Evolutionary conservation across 2,113 vertebrate species (phyloP), one percentile per base, ranked within the genome.

Genomic region (Erpornis zantholeuca): DNA sequence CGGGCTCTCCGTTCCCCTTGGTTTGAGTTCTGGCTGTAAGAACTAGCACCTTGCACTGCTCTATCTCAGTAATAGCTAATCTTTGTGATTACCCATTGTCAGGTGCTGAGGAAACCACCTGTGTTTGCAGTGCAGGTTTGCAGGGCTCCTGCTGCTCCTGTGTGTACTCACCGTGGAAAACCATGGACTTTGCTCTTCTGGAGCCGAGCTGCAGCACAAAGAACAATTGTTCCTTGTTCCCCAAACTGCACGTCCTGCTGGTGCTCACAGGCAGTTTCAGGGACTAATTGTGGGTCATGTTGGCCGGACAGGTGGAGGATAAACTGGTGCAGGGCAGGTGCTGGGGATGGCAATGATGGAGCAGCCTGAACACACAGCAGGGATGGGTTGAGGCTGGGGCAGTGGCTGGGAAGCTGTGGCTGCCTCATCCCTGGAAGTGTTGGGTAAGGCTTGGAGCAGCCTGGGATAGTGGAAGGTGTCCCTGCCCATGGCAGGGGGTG

Each of bases 321-420:
- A 27, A 72, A 8, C 7, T 20, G 75, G 36, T 17, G 20, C 31
- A 20, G 69, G 49, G 66, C 56, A 15, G 42, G 16, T 45, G 90
- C n/a, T 68, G 81, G 68, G 68, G 36, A 15, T 0, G 0, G 0
- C 5, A 8, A 15, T 7, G 7, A 10, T 14, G 6, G 27, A n/a
- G 4, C 29, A 33, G 54, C 49, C 79, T 36, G 71, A 24, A 1
- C 49, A 0, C 27, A 1, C 15, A 4, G 1, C 36, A 8, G 33
- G 44, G 53, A 22, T 29, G 53, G 24, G 21, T 0, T 14, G 54
- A 2, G 24, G 63, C 31, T 27, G 53, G 5, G 71, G 6, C 2
- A 17, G 28, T 12, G 84, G 15, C 1, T 6, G 50, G 13, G 54
- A 16, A 47, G 63, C 83, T 5, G 17, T 22, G 53, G 44, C 54